Conservation (phyloP, 2,888 invertebrate genomes). For the Hirudinaria manillensis region DNA sequence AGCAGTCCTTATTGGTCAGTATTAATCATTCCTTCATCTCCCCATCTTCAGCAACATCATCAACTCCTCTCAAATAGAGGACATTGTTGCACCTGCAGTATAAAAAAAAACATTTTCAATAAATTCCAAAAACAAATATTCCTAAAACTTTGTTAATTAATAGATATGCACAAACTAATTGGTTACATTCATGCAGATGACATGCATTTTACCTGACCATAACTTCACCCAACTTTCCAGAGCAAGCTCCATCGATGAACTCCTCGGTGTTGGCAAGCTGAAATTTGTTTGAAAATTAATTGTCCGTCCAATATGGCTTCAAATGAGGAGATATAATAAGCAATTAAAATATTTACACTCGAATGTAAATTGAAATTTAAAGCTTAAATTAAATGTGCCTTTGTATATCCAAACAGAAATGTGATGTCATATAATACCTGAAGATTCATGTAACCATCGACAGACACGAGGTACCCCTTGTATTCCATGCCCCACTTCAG, state of each 20-base stretch:
- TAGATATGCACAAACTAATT: neutral
- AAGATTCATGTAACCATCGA: slow-evolving; percentile 98
- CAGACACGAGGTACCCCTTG: slow-evolving; percentile 92
- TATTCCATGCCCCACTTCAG: slow-evolving; percentile 99
- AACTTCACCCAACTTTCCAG: slow-evolving; percentile 92
- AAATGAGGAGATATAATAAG: neutral
- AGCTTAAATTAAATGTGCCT: no score
- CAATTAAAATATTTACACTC: neutral
- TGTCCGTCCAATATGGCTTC: neutral
- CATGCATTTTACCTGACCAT: slow-evolving; percentile 67
- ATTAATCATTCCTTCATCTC: slow-evolving; percentile 71
- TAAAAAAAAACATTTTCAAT: neutral
- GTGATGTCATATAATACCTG: slow-evolving; percentile 57
- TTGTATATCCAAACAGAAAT: no score
- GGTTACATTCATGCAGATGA: neutral
- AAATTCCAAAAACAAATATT: neutral
- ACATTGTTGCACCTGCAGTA: slow-evolving; percentile 75
- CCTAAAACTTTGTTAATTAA: neutral
- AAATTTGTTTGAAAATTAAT: slow-evolving; percentile 36
- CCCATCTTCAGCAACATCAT: slow-evolving; percentile 86
- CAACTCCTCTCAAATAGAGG: slow-evolving; percentile 84
- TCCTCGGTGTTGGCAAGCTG: slow-evolving; percentile 94
- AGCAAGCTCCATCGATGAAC: slow-evolving; percentile 81
- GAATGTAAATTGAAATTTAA: neutral
- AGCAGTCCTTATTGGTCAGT: no score